Conservation (phyloP, 2,888 invertebrate genomes). For the Halictus ligatus region DNA sequence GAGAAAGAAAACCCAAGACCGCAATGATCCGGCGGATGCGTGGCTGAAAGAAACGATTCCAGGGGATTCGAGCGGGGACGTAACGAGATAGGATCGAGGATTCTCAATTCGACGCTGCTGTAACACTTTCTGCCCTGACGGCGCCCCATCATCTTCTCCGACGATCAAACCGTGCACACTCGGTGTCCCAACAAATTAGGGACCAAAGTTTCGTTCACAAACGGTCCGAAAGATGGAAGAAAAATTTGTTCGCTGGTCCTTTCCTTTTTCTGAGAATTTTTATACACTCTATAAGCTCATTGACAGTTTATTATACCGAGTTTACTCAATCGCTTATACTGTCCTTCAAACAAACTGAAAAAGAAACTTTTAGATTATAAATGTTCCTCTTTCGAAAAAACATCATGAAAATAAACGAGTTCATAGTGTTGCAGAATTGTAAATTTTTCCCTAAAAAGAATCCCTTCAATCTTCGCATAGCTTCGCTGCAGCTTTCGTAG, state of each 20-base stretch:
- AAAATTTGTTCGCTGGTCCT: too few species aligned
- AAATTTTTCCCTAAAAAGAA: neutral
- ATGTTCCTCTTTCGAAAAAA: neutral
- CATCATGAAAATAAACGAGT: neutral
- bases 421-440: neutral
- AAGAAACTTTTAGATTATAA: too few species aligned
- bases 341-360: too few species aligned
- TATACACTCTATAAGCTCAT: too few species aligned
- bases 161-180: neutral
- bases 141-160: neutral
- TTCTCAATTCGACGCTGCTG: constrained; percentile 10
- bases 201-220: too few species aligned
- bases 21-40: constrained; percentile 64
- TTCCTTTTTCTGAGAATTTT: too few species aligned
- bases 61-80: constrained; percentile 17
- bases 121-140: neutral
- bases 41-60: constrained; percentile 6
- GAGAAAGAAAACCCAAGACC: constrained; percentile 68
- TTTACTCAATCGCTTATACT: too few species aligned
- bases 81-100: neutral
- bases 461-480: neutral
- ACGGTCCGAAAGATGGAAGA: too few species aligned
- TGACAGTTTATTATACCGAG: too few species aligned
- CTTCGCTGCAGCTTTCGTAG: neutral
- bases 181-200: neutral